phyloP scores from a whole-genome alignment of 2,113 vertebrate genomes.

The Hippocampus mohnikei region DNA sequence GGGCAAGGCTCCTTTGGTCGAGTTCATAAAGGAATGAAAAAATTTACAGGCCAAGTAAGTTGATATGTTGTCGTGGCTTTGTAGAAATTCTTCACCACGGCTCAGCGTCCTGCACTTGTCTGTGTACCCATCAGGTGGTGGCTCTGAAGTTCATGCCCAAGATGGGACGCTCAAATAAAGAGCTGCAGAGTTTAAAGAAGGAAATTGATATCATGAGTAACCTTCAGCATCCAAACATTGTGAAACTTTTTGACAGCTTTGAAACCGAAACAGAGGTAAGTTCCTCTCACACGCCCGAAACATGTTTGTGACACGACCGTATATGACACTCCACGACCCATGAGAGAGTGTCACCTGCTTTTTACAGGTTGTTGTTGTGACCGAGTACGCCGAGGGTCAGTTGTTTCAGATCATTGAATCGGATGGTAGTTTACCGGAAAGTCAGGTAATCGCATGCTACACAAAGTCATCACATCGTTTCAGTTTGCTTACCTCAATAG shows the following conservation, averaged over 20 bases:
- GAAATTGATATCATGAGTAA: constrained; percentile 94
- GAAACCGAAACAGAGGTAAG: constrained; percentile 89
- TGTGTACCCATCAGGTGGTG: constrained; percentile 77
- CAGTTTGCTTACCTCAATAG: background rate
- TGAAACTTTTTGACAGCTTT: constrained; percentile 92
- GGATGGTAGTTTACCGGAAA: constrained; percentile 85
- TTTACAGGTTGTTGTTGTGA: constrained; percentile 90
- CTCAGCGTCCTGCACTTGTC: background rate
- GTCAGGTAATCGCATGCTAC: constrained; percentile 71
- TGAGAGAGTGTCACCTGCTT: constrained; percentile 1
- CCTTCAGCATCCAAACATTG: constrained; percentile 88
- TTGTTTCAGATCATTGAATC: constrained; percentile 94
- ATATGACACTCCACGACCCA: too few species aligned
- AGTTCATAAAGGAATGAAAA: constrained; percentile 89
- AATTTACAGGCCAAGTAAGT: constrained; percentile 83
- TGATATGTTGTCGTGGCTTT: background rate
- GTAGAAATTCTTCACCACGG: background rate
- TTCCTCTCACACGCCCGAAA: background rate
- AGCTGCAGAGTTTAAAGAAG: constrained; percentile 81
- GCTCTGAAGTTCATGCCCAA: constrained; percentile 97
- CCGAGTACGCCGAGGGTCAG: constrained; percentile 93
- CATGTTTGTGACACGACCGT: background rate
- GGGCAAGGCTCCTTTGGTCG: constrained; percentile 92
- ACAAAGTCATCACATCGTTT: background rate
- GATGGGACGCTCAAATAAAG: constrained; percentile 85